A percentile compares a stretch with the other conserved stretches of the same genome.
These are phyloP conservation scores for Oryctolagus cuniculus DNA, from an alignment of 2,113 vertebrate genomes.

Conservation along the genomic window mOryCun1.1 NC_091444.1:9129001-9129500, in stretches of 20 bases:
- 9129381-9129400: neutral
- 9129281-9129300: neutral
- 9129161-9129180: neutral
- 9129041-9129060: neutral
- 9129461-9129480: neutral
- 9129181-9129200: conserved; percentile 20
- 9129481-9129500: neutral
- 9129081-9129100: conserved; percentile 9
- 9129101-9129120: neutral
- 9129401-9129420: neutral
- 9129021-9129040: neutral
- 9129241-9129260: neutral
- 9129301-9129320: neutral
- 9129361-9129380: neutral
- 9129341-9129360: no score
- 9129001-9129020: neutral
- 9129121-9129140: neutral
- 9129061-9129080: neutral
- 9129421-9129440: neutral
- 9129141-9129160: neutral
- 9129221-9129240: neutral
- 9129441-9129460: neutral
- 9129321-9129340: neutral
- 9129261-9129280: neutral
- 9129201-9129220: neutral